Percentiles rank a stretch among this genome's conserved stretches.
Evolutionary conservation across 2,888 invertebrate genomes (phyloP).

Genomic region (Aethes cnicana): DNA sequence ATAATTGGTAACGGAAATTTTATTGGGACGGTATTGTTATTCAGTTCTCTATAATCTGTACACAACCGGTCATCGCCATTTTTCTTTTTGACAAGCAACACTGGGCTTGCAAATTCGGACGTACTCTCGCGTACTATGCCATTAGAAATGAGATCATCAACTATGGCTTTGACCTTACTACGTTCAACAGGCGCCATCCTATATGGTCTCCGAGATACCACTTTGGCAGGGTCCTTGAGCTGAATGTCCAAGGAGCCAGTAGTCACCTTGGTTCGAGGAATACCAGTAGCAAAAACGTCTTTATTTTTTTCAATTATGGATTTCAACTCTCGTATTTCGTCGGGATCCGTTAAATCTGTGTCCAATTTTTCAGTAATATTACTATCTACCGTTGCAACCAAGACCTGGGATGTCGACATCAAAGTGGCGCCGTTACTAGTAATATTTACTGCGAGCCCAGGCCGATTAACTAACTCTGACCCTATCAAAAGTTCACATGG

Average conservation of each 20-base stretch:
- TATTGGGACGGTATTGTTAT: not conserved
- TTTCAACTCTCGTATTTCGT: not conserved
- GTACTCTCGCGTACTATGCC: too few relatives aligned
- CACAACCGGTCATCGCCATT: not conserved
- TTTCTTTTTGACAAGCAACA: too few relatives aligned
- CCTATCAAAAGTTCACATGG: slow-evolving; percentile 16
- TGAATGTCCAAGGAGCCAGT: slow-evolving; percentile 23
- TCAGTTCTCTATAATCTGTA: slow-evolving; percentile 1
- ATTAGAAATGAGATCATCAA: not conserved
- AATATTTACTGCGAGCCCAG: slow-evolving; percentile 12
- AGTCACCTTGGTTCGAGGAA: slow-evolving; percentile 22
- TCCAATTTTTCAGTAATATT: too few relatives aligned
- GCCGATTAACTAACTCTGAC: slow-evolving; percentile 7
- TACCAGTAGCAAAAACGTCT: slow-evolving; percentile 7
- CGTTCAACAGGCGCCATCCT: slow-evolving; percentile 15
- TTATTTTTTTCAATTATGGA: not conserved
- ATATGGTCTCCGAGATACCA: slow-evolving; percentile 26
- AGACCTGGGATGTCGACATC: not conserved
- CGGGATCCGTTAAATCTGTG: too few relatives aligned
- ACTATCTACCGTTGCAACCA: too few relatives aligned
- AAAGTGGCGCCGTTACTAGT: slow-evolving; percentile 13
- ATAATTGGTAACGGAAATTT: too few relatives aligned
- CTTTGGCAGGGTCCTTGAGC: slow-evolving; percentile 18
- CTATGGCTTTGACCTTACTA: slow-evolving; percentile 1
- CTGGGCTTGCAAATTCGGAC: too few relatives aligned